These are phyloP conservation scores for Saturnia japonica DNA, from an alignment of 2,888 invertebrate genomes.

Conservation along the genomic window DNA sequence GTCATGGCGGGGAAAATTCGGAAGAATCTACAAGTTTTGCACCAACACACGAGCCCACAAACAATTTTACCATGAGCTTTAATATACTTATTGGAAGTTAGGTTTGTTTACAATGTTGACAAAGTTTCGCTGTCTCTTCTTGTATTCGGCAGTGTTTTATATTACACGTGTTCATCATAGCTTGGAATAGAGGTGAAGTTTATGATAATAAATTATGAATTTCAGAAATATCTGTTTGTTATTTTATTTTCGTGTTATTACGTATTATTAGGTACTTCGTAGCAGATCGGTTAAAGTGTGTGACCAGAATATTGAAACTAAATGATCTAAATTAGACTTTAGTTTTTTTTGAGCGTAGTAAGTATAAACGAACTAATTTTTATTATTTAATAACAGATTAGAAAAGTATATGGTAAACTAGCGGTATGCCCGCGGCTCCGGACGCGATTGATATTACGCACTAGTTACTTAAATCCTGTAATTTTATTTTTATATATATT, in stretches of 20 bases:
- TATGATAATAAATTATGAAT: background rate
- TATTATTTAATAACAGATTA: background rate
- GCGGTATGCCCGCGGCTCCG: no score
- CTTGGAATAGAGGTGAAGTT: background rate
- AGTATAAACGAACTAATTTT: background rate
- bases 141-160: background rate
- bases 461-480: no score
- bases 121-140: background rate
- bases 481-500: no score
- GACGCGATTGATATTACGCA: no score
- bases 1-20: background rate
- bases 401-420: background rate
- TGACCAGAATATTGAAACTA: background rate
- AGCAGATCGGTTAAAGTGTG: background rate
- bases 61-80: slow-evolving; percentile 34
- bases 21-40: slow-evolving; percentile 10
- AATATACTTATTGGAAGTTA: slow-evolving; percentile 28
- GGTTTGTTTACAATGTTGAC: background rate
- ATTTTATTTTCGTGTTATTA: background rate
- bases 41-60: slow-evolving; percentile 9
- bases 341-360: background rate
- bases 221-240: no score
- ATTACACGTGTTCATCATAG: background rate
- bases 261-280: background rate
- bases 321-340: background rate